Percentiles rank a stretch among this genome's conserved stretches.
phyloP scores from a whole-genome alignment of 2,888 invertebrate genomes.

The Oscheius onirici region DNA sequence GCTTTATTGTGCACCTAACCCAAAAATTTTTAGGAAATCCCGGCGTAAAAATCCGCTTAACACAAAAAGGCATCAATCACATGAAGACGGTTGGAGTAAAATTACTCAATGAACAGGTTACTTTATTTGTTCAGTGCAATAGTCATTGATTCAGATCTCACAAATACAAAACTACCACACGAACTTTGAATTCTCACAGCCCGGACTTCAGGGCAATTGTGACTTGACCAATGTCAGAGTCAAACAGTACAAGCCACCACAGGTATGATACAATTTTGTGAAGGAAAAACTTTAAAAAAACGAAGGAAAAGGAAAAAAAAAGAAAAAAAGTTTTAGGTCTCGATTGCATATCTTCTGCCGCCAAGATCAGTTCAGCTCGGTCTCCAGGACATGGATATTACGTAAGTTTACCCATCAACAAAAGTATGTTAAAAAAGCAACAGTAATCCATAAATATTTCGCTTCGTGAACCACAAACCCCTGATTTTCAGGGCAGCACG shows the following conservation, averaged over 20 bases:
- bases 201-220: conserved; percentile 63
- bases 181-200: conserved; percentile 60
- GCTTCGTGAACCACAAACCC: background rate
- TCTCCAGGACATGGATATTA: conserved; percentile 63
- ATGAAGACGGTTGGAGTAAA: conserved; percentile 67
- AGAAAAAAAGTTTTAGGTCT: too few species aligned
- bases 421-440: too few species aligned
- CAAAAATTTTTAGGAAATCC: conserved; percentile 60
- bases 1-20: background rate
- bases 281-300: background rate
- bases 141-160: conserved; percentile 11
- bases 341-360: conserved; percentile 65
- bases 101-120: conserved; percentile 66
- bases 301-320: background rate
- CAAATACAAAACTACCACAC: conserved; percentile 40
- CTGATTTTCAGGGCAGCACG: too few species aligned
- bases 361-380: conserved; percentile 62
- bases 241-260: conserved; percentile 61
- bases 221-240: conserved; percentile 60
- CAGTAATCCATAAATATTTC: too few species aligned
- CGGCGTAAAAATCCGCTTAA: conserved; percentile 66
- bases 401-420: conserved; percentile 40
- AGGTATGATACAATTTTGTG: conserved; percentile 32
- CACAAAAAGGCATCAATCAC: conserved; percentile 69
- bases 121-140: background rate